Conservation (phyloP, 2,888 invertebrate species). For the Ormia ochracea region DNA sequence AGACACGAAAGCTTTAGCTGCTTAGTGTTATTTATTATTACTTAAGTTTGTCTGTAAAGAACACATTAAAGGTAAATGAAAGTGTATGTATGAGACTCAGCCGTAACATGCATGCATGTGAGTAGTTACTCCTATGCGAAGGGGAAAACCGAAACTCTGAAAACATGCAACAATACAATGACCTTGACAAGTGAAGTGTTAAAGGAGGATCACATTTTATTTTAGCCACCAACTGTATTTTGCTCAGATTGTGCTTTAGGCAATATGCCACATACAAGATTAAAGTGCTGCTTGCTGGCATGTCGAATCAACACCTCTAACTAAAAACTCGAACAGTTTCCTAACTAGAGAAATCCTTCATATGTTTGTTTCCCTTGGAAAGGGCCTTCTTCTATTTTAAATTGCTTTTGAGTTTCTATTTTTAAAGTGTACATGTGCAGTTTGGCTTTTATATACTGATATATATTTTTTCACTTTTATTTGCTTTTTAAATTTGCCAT, state of each 20-base stretch:
- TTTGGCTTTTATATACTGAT: conserved; percentile 3
- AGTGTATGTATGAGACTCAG: background rate
- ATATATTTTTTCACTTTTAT: background rate
- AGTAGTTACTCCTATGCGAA: background rate
- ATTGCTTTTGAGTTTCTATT: background rate
- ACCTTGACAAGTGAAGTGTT: conserved; percentile 59
- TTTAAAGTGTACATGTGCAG: background rate
- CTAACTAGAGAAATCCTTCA: background rate
- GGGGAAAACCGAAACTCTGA: background rate
- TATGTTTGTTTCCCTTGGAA: background rate
- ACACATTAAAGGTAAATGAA: conserved; percentile 8
- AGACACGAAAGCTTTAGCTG: conserved; percentile 11
- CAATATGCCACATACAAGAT: background rate
- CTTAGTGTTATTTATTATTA: background rate
- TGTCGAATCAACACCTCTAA: conserved; percentile 13
- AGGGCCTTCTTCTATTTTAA: background rate
- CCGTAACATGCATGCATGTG: too few relatives aligned
- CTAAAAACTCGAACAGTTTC: background rate
- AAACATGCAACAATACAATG: conserved; percentile 52
- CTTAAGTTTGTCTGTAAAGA: background rate
- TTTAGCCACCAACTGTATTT: background rate
- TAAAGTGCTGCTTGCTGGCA: background rate
- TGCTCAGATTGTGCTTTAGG: conserved; percentile 4
- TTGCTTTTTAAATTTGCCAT: background rate
- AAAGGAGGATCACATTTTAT: conserved; percentile 38